Base-by-base conservation (phyloP, 2,113 vertebrate genomes). In the Ursus arctos region DNA sequence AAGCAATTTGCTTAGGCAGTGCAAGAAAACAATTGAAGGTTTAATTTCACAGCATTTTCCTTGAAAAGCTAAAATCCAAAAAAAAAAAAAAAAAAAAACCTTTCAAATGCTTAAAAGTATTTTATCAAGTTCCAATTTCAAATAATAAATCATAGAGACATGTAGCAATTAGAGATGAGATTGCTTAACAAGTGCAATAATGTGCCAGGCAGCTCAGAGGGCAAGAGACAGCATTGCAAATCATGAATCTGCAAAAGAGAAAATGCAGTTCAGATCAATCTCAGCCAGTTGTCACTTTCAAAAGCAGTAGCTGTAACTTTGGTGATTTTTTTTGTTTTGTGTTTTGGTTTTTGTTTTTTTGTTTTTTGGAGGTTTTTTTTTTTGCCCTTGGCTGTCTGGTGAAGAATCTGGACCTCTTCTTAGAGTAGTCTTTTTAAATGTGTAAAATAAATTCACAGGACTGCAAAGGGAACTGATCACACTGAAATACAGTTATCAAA, bases 81-180 rank as follows among this genome's bases (percentile, higher is more conserved):
- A 7, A n/a, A 3, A 15, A 43, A 74, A 43, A 36, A 36, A 22
- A 43, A 47, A 33, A 47, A 2, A 72, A 40, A 24, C 81, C 18
- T 74, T 87, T 77, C 33, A 88, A 91, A 63, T 84, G 18, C 22
- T 84, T 88, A 88, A 95, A 83, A 94, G 36, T 96, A 8, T 87
- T 92, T 93, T 69, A 85, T 51, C 43, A 72, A 81, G 19, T 59
- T 92, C 92, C 65, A 82, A 65, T 86, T 72, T 87, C 72, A 97
- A 97, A 86, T 87, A 81, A 81, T 80, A 88, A 85, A 81, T 93
- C 77, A 94, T 21, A 59, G 22, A 95, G 53, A 89, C 10, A 33
- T 33, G 10, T n/a, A 92, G 49, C 47, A 87, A 92, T 96, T 94
- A 92, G 16, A 92, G 22, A 36, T 88, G 65, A 71, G 12, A 2